Percentiles rank a stretch among this genome's conserved stretches.
Evolutionary conservation across 2,113 vertebrate genomes (phyloP).

Genomic region (Heloderma charlesbogerti): DNA sequence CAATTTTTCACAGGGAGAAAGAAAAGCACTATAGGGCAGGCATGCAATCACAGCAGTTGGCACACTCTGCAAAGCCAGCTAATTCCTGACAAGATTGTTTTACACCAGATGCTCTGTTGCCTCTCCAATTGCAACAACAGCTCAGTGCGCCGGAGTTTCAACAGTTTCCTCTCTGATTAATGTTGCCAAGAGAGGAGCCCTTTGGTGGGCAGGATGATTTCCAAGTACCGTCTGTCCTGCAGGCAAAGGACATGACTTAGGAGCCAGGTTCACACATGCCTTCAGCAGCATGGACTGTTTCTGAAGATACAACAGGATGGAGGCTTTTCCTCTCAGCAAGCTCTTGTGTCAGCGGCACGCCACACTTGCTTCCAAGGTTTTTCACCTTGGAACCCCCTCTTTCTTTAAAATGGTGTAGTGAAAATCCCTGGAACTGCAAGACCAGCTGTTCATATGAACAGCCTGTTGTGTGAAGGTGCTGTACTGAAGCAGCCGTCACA

Average conservation of each 20-base stretch:
- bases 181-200: background rate
- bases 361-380: background rate
- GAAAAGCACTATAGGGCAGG: rapidly evolving
- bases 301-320: background rate
- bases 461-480: background rate
- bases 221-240: background rate
- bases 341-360: no score
- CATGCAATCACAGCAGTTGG: background rate
- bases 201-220: background rate
- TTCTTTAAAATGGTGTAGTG: background rate
- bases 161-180: background rate
- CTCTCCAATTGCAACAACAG: background rate
- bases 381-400: no score
- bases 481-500: background rate
- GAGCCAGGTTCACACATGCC: background rate
- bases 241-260: background rate
- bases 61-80: rapidly evolving
- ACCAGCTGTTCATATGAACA: background rate
- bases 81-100: background rate
- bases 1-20: background rate
- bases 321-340: no score
- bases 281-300: no score
- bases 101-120: background rate
- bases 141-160: background rate
- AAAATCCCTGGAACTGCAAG: background rate